Conservation (phyloP, 2,113 vertebrate genomes). For the Pungitius pungitius region DNA sequence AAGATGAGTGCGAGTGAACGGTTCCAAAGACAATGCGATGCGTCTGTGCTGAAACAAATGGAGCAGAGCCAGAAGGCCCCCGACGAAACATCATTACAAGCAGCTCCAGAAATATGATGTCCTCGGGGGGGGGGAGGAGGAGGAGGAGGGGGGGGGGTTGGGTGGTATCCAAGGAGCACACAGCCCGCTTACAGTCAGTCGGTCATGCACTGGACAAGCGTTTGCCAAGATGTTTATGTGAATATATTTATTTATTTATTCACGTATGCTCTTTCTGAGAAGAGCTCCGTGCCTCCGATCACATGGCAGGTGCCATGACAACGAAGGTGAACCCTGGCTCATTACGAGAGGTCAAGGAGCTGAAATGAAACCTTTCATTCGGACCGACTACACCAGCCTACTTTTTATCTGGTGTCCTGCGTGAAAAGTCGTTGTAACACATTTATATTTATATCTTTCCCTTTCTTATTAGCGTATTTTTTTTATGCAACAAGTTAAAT, state of each 20-base stretch:
- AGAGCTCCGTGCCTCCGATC: background rate
- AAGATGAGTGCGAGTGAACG: slow-evolving; percentile 54
- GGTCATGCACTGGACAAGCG: background rate
- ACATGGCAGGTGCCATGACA: background rate
- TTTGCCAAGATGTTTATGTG: slow-evolving; percentile 13
- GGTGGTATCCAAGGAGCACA: slow-evolving; percentile 41
- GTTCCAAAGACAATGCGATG: slow-evolving; percentile 49
- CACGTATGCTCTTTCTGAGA: too few species aligned
- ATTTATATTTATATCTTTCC: background rate
- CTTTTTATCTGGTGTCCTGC: background rate
- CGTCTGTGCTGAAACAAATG: slow-evolving; percentile 61
- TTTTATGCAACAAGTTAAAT: background rate
- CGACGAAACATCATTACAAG: slow-evolving; percentile 66
- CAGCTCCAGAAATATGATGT: slow-evolving; percentile 63
- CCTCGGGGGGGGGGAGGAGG: background rate
- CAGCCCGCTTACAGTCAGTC: slow-evolving; percentile 36
- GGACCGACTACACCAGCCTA: background rate
- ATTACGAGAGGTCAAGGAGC: background rate
- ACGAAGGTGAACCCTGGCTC: background rate
- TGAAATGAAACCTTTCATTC: background rate
- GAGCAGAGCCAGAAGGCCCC: slow-evolving; percentile 61
- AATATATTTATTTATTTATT: background rate
- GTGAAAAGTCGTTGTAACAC: background rate
- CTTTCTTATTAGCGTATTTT: background rate
- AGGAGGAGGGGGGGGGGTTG: background rate